phyloP scores from a whole-genome alignment of 1,140 invertebrate species.

The Psix sp. region DNA sequence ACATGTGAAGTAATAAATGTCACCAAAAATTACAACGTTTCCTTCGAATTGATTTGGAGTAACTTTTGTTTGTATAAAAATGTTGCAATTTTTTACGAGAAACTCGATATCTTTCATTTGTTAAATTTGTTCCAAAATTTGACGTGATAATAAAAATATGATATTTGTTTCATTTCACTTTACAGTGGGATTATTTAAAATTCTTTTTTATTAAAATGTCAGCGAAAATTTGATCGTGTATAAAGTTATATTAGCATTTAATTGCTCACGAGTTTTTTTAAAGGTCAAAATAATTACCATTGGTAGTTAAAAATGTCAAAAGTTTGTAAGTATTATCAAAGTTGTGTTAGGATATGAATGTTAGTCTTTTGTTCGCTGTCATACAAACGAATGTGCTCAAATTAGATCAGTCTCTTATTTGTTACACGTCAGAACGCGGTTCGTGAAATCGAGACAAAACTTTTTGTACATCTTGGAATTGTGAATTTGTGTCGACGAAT shows the following conservation, averaged over 20 bases:
- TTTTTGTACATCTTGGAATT: conserved; percentile 24
- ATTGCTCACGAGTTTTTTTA: conserved; percentile 6
- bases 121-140: no score
- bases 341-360: conserved; percentile 36
- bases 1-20: no score
- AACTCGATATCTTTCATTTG: no score
- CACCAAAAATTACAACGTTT: no score
- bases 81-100: neutral
- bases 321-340: conserved; percentile 41
- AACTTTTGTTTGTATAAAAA: neutral
- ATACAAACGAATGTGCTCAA: conserved; percentile 15
- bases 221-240: no score
- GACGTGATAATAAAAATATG: no score
- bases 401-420: conserved; percentile 39
- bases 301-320: conserved; percentile 26
- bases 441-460: conserved; percentile 3
- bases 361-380: conserved; percentile 6
- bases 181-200: no score
- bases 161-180: no score
- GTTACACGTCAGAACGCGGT: conserved; percentile 5
- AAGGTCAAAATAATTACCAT: conserved; percentile 20
- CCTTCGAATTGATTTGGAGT: no score
- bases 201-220: no score
- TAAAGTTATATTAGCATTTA: no score
- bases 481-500: no score